Conservation (phyloP, 1,140 invertebrate genomes). For the Neuroterus valhalla region DNA sequence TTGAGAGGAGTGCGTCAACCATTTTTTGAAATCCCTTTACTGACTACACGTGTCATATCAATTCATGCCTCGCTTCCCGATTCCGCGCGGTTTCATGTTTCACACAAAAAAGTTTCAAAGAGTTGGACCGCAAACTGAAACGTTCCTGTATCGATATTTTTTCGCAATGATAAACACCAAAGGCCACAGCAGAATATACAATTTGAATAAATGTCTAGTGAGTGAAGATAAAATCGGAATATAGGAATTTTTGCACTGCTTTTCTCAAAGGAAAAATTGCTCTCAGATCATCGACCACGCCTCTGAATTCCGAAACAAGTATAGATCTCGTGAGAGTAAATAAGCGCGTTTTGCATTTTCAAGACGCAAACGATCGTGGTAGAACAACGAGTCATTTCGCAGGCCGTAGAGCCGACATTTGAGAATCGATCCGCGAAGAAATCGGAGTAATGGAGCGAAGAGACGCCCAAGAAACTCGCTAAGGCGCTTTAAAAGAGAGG, state of each 20-base stretch:
- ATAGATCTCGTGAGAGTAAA: not conserved
- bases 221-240: not conserved
- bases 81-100: not conserved
- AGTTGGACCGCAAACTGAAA: not conserved
- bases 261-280: too few relatives aligned
- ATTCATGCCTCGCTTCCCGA: conserved; percentile 13
- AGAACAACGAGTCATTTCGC: conserved; percentile 9
- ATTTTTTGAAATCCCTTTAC: conserved; percentile 13
- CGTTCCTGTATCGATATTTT: not conserved
- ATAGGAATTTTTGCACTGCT: not conserved
- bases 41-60: not conserved
- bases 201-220: not conserved
- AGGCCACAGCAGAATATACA: not conserved
- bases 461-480: conserved; percentile 10
- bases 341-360: conserved; percentile 3
- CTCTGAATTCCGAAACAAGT: not conserved
- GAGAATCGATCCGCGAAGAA: conserved; percentile 22
- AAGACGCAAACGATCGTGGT: conserved; percentile 9
- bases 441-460: conserved; percentile 22
- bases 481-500: conserved; percentile 19
- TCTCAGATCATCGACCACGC: too few relatives aligned
- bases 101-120: not conserved
- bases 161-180: conserved; percentile 20
- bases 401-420: conserved; percentile 14
- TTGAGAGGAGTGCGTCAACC: too few relatives aligned